Evolutionary conservation across 1,140 invertebrate species (phyloP), one percentile per base, ranked within the genome.

Genomic region (Halesus radiatus): DNA sequence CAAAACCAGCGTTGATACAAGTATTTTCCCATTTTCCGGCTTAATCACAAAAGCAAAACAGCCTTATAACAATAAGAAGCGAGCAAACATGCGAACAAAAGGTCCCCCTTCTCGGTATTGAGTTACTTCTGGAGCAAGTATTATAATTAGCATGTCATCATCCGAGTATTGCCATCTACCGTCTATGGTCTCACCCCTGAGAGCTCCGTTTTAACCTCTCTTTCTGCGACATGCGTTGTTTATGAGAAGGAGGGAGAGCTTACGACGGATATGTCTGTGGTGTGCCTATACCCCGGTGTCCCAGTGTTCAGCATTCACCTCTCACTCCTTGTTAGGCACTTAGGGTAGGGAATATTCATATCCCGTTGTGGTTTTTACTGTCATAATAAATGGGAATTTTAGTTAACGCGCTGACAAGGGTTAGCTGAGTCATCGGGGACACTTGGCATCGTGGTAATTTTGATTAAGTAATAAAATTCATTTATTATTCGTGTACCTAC

Each of bases 81-180:
- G 23, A 60, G 56, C 56, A 18, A 60, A 60, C 56, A 60, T 60
- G 56, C 16, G 56, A 60, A 60, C 56, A 60, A 60, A 60, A 23
- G 56, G 23, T 60, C 23, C 8, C 56, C 8, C 56, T 23, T 45
- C 37, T 13, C 23, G 18, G 56, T 23, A 20, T 56, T 56, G 23
- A 60, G 56, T 60, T 60, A 23, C 56, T 60, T 23, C 56, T 22
- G 20, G 56, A 22, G 18, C 23, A 18, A 60, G 56, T 60, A 60
- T 60, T 23, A 60, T 23, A 60, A 60, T 60, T 60, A 60, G 56
- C 23, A 20, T 18, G 56, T 60, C 56, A 60, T 60, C 23, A 60
- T 23, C 56, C 23, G 56, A 60, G 56, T 23, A 22, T 22, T 60
- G 18, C 10, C 56, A 5, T 18, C 18, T 23, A 60, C 56, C 56